Evolutionary conservation across 2,888 invertebrate species (phyloP), one percentile per base, ranked within the genome.

Genomic region (Pharmacophagus antenor): DNA sequence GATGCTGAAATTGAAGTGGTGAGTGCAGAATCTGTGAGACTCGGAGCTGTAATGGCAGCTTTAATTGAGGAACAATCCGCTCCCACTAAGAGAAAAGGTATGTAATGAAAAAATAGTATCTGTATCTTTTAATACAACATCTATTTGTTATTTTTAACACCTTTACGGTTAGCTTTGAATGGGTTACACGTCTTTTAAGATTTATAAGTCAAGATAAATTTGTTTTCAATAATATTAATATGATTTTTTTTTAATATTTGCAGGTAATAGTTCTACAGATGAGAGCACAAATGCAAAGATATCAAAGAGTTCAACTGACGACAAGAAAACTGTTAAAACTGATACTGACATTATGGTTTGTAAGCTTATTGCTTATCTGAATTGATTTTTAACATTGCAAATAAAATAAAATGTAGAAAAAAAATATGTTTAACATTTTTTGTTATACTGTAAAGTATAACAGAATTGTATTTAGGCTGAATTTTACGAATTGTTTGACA

Each of bases 261-360:
- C 18, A 85, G 86, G 85, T 65, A 85, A 82, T 63, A 85, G 68
- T 62, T 75, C 78, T 7, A 68, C 65, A n/a, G 86, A 84, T 60
- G 88, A 90, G 52, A 71, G 74, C 47, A 47, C 82, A 62, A 73
- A 84, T 58, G 76, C 84, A 1, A 92, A 92, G 76, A 71, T 88
- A n/a, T 71, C 85, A 0, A 92, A 92, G 70, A 74, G 80, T 61
- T 66, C 79, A 1, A 70, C 79, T 47, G 87, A 93, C 62, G 94
- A 93, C 41, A 93, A 94, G 69, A 93, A 93, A 68, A 80, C 85
- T 37, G 88, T 83, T 12, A 93, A 93, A 69, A 91, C 92, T 58
- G 93, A 93, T 51, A 92, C 94, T 0, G 95, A 95, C 77, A 93
- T 95, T 63, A 93, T 95, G 91, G 95, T 95, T 88, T 84, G 78